Conservation (phyloP, 2,797 vertebrate species). For the Pipistrellus pygmaeus region DNA sequence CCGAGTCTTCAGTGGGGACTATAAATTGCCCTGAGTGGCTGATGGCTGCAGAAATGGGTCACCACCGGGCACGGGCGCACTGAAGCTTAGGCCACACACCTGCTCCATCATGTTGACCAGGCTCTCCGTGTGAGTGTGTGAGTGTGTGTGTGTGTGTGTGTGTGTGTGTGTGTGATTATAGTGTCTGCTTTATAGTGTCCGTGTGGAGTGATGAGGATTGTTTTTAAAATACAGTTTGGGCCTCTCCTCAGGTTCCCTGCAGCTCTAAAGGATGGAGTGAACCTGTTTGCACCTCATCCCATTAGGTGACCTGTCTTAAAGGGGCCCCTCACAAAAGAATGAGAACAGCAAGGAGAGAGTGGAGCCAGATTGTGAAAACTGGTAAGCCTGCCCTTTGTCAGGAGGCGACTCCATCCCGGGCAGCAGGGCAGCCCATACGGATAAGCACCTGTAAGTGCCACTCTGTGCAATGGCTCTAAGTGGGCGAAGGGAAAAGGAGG, state of each 20-base stretch:
- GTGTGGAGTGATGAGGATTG: background rate
- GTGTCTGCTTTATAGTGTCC: background rate
- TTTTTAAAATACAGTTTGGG: background rate
- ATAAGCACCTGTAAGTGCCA: too few relatives aligned
- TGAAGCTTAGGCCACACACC: background rate
- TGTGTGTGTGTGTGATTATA: background rate
- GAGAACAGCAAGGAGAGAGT: accelerated
- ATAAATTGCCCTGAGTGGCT: accelerated
- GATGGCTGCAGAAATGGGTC: background rate
- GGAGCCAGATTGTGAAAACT: background rate
- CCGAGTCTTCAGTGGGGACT: background rate
- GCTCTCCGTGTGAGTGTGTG: background rate
- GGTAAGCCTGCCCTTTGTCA: background rate
- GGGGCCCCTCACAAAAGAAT: background rate
- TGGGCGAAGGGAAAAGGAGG: background rate
- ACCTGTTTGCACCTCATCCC: background rate
- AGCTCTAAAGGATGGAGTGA: background rate
- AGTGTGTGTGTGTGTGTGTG: background rate
- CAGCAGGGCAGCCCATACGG: too few relatives aligned
- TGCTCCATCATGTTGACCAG: background rate
- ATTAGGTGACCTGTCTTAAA: background rate
- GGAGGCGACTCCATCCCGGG: too few relatives aligned
- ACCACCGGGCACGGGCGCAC: accelerated
- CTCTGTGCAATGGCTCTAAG: background rate
- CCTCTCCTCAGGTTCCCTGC: background rate